phyloP scores from a whole-genome alignment of 2,888 invertebrate species.

The Leptopilina syphax region DNA sequence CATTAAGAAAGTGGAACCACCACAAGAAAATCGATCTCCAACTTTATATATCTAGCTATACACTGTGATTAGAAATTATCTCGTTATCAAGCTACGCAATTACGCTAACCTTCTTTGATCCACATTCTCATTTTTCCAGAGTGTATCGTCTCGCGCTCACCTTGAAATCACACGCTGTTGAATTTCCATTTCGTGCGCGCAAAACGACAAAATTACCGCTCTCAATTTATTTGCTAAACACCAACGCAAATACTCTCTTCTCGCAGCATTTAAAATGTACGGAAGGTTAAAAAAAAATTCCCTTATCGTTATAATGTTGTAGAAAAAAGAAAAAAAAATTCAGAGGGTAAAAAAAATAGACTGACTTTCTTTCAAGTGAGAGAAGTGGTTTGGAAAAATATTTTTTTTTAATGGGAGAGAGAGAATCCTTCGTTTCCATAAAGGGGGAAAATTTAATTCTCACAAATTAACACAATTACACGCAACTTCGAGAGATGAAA shows the following conservation, averaged over 20 bases:
- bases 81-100: conserved; percentile 41
- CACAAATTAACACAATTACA: no score
- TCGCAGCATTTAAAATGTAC: background rate
- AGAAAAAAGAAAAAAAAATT: background rate
- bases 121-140: conserved; percentile 23
- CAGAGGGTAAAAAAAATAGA: no score
- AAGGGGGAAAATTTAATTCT: no score
- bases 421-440: no score
- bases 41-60: background rate
- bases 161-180: conserved; percentile 36
- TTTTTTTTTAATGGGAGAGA: no score
- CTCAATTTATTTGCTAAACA: conserved; percentile 58
- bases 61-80: conserved; percentile 52
- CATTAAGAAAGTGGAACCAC: background rate
- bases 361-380: background rate
- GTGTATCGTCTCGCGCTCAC: conserved; percentile 13
- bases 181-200: conserved; percentile 43
- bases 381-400: no score
- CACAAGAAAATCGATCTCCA: conserved; percentile 11
- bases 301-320: background rate
- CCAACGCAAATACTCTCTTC: background rate
- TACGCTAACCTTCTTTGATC: conserved; percentile 40
- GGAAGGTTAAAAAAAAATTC: background rate
- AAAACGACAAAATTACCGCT: conserved; percentile 48
- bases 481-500: no score